Conservation (phyloP, 2,113 vertebrate species). For the Hucho hucho region DNA sequence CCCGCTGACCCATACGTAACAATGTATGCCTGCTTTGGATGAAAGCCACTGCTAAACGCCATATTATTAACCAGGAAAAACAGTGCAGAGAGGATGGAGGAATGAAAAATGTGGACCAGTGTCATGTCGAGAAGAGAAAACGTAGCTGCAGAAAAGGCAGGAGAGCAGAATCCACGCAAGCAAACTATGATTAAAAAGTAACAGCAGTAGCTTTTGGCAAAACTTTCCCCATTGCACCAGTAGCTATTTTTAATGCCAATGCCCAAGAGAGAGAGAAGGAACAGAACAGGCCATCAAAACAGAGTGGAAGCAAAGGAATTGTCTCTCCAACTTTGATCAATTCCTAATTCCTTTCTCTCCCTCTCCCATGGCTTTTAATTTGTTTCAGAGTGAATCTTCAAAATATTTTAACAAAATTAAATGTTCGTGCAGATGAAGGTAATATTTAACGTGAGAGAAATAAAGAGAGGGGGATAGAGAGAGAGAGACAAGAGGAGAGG, state of each 20-base stretch:
- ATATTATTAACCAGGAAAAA: constrained; percentile 18
- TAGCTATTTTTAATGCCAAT: constrained; percentile 74
- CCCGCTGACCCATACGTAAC: too few relatives aligned
- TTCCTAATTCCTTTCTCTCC: constrained; percentile 33
- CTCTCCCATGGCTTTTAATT: constrained; percentile 39
- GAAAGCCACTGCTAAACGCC: constrained; percentile 11
- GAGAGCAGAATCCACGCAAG: constrained; percentile 13
- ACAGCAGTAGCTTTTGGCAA: constrained; percentile 65
- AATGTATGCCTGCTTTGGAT: not conserved
- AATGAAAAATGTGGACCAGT: constrained; percentile 36
- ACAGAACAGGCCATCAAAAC: constrained; percentile 38
- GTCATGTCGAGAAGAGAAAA: constrained; percentile 7
- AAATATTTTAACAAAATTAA: constrained; percentile 47
- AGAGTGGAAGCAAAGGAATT: constrained; percentile 57
- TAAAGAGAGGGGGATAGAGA: not conserved
- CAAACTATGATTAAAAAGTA: constrained; percentile 56
- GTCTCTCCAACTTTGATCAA: constrained; percentile 64
- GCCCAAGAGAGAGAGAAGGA: constrained; percentile 59
- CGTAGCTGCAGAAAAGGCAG: constrained; percentile 14
- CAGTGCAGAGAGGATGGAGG: constrained; percentile 37
- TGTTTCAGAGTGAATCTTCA: constrained; percentile 50
- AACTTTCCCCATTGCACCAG: constrained; percentile 69
- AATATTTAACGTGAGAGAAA: constrained; percentile 59
- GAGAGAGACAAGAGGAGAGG: not conserved
- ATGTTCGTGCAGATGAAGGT: constrained; percentile 55